Evolutionary conservation across 2,797 vertebrate genomes (phyloP).

Genomic region (Phoeniculus purpureus): DNA sequence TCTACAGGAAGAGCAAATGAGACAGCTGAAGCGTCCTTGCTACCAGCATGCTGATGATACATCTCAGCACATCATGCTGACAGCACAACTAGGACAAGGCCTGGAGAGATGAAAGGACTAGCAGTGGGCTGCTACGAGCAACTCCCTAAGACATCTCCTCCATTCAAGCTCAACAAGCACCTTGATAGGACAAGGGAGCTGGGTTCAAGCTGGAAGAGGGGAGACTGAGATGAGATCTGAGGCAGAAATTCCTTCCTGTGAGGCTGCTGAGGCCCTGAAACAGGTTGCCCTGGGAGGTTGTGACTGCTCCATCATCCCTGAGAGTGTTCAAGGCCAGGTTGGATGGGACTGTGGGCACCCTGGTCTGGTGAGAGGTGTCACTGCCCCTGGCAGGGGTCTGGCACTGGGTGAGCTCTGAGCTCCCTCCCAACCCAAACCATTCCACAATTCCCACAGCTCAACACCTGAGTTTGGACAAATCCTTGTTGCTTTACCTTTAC

Average conservation of each 20-base stretch:
- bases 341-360: no score
- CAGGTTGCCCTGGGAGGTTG: no score
- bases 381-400: no score
- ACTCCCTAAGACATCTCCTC: not conserved
- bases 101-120: not conserved
- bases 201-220: no score
- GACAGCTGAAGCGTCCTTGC: not conserved
- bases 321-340: no score
- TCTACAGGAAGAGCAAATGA: not conserved
- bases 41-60: not conserved
- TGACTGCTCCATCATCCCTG: no score
- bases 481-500: not conserved
- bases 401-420: no score
- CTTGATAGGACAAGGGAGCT: not conserved
- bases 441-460: not conserved
- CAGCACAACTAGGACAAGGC: not conserved
- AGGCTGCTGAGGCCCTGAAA: no score
- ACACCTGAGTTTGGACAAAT: rapidly evolving
- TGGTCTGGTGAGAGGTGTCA: no score
- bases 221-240: no score
- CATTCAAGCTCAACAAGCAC: not conserved
- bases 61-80: not conserved
- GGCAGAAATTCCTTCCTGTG: no score
- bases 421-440: no score
- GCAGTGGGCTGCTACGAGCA: not conserved